Evolutionary conservation across 2,888 invertebrate genomes (phyloP), one percentile per base, ranked within the genome.

Genomic region (Mellilla xanthometata): DNA sequence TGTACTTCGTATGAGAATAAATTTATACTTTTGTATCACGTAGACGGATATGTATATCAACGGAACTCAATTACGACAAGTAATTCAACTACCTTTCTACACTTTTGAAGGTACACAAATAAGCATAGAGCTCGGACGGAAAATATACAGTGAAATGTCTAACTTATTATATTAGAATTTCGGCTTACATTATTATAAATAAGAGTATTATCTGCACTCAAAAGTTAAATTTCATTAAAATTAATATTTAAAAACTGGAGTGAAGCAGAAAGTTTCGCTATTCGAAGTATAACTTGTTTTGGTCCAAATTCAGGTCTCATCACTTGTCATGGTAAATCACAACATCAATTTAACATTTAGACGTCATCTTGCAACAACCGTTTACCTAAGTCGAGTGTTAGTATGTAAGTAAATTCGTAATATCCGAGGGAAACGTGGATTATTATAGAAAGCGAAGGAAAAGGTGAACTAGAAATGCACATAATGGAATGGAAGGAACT

Each of bases 401-500:
- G 51, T 55, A 52, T 35, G 27, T 42, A 24, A 7, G 24, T 55
- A 58, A 54, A 55, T 53, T 55, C 52, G 54, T 52, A 32, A 30
- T 26, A 31, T 32, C 28, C 31, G 28, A n/a, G 22, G 42, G 46
- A 38, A 42, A 39, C 1, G 2, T 7, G 24, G 34, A 39, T 39
- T 33, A n/a, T n/a, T n/a, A n/a, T n/a, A 47, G 19, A 42, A 44
- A 53, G 47, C 30, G 49, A 53, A 54, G 41, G 41, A 52, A 56
- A 44, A 63, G 51, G 54, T 54, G 59, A 62, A 56, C 58, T 60
- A 62, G 67, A 78, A 78, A 77, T 78, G 76, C 73, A 80, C 69
- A 72, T 70, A 61, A 69, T 86, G 85, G 82, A 85, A 85, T 86
- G 82, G 72, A 79, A 77, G 76, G 79, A 78, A 74, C 85, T 86